These are phyloP conservation scores for Propithecus perrieri DNA, from an alignment of 2,797 vertebrate genomes.

Conservation along the genomic window DNA sequence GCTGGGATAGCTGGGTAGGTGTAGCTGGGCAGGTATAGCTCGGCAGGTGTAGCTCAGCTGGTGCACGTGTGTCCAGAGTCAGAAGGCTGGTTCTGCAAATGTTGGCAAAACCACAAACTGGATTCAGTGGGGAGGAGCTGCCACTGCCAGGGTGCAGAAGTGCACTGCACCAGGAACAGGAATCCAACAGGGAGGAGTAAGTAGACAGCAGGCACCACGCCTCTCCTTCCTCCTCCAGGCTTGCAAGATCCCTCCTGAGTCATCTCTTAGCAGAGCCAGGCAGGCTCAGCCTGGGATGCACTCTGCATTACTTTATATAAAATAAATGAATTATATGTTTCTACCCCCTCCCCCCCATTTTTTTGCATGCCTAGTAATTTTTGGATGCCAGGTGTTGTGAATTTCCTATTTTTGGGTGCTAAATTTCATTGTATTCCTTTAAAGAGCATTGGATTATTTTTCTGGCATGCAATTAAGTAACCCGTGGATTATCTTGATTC, in stretches of 20 bases:
- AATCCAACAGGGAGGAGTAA: background rate
- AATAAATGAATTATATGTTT: background rate
- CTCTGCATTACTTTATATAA: background rate
- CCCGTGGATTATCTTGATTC: background rate
- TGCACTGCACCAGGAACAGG: background rate
- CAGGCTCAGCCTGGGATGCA: too few relatives aligned
- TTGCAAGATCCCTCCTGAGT: fast-evolving
- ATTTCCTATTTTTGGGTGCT: background rate
- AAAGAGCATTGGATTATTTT: background rate
- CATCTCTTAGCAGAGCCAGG: background rate
- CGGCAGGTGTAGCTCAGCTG: background rate
- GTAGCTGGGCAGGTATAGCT: too few relatives aligned
- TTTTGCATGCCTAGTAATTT: background rate
- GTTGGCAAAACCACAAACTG: background rate
- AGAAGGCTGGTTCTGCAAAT: background rate
- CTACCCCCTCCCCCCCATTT: background rate
- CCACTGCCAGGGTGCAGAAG: too few relatives aligned
- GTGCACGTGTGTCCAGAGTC: background rate
- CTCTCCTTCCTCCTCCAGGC: background rate
- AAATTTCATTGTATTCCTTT: background rate
- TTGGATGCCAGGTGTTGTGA: background rate
- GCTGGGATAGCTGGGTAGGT: too few relatives aligned
- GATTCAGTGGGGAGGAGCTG: background rate
- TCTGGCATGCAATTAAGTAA: background rate
- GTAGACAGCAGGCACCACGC: fast-evolving